phyloP scores from a whole-genome alignment of 2,113 vertebrate species.

The Nycticorax nycticorax region DNA sequence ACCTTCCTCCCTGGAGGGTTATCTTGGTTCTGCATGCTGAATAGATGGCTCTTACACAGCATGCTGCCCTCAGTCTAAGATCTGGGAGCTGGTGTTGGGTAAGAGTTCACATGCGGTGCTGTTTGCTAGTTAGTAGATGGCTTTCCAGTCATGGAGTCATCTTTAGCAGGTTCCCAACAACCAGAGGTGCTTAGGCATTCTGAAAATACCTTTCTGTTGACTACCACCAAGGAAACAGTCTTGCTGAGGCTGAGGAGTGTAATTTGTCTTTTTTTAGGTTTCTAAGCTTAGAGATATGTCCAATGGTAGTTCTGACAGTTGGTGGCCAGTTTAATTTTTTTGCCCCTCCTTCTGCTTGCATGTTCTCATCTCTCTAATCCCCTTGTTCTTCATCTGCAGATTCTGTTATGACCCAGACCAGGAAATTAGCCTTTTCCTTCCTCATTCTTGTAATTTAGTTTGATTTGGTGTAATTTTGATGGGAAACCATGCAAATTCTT shows the following conservation, averaged over 20 bases:
- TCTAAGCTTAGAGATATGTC: not conserved
- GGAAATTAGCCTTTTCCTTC: not conserved
- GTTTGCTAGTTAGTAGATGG: not conserved
- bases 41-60: fast-evolving
- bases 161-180: not conserved
- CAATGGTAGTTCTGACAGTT: not conserved
- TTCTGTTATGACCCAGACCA: not conserved
- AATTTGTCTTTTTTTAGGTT: not conserved
- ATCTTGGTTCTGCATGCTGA: not conserved
- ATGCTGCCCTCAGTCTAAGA: not conserved
- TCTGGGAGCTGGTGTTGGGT: fast-evolving
- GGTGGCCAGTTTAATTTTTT: not conserved
- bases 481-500: not conserved
- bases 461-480: not conserved
- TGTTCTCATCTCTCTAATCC: not conserved
- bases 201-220: not conserved
- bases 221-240: not conserved
- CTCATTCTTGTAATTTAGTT: not conserved
- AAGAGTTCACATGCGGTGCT: fast-evolving
- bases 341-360: not conserved
- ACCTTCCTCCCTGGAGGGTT: not conserved
- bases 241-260: not conserved
- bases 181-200: not conserved
- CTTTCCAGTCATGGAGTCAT: not conserved
- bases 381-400: not conserved